These are phyloP conservation scores for Phaedon cochleariae DNA, from an alignment of 2,888 invertebrate species.

Conservation along the genomic window DNA sequence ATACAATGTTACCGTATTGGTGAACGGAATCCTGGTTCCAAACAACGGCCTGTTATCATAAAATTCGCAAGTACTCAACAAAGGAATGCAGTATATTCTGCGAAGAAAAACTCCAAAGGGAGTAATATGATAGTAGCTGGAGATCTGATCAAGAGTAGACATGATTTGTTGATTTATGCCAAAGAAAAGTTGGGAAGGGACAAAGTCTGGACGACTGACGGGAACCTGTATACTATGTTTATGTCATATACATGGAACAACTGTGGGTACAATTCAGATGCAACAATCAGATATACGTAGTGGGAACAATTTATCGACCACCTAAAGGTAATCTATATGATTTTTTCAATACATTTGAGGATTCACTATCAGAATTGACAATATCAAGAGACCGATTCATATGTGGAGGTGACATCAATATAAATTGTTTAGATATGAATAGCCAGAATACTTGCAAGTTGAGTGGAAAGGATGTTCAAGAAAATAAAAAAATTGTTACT, in stretches of 20 bases:
- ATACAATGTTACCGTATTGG: conserved; percentile 11
- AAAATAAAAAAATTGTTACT: too few relatives aligned
- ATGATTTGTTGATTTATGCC: not conserved
- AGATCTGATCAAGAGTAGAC: not conserved
- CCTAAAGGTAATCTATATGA: too few relatives aligned
- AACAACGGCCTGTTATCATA: conserved; percentile 6
- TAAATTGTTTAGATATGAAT: too few relatives aligned
- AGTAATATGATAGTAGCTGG: conserved; percentile 7
- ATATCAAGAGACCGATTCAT: too few relatives aligned
- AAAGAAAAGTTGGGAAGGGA: not conserved
- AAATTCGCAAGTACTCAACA: not conserved
- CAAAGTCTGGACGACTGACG: not conserved
- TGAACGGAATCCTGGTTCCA: not conserved
- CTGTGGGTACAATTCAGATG: not conserved
- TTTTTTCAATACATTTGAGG: too few relatives aligned
- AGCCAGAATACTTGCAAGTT: too few relatives aligned
- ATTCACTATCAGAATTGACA: too few relatives aligned
- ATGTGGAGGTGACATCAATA: too few relatives aligned
- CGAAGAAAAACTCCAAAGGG: not conserved
- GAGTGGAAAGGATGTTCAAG: too few relatives aligned
- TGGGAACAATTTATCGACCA: too few relatives aligned
- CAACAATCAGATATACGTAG: too few relatives aligned
- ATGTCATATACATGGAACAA: too few relatives aligned
- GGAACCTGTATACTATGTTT: not conserved
- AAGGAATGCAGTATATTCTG: conserved; percentile 11